Evolutionary conservation across 2,113 vertebrate genomes (phyloP).

Genomic region (Falco punctatus): DNA sequence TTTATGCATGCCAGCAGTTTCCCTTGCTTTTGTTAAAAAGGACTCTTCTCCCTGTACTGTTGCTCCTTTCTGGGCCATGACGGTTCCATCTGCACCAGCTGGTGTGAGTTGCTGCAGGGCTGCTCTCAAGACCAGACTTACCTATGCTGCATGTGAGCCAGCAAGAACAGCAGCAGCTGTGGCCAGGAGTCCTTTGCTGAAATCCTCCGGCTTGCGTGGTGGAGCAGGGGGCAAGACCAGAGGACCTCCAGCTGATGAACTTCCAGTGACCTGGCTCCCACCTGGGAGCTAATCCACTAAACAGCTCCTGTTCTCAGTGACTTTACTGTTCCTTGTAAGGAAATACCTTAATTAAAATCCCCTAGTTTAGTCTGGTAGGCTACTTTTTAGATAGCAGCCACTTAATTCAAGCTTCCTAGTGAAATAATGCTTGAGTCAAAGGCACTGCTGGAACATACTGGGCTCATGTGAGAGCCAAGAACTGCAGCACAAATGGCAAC

Average conservation of each 20-base stretch:
- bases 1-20: neutral
- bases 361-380: neutral
- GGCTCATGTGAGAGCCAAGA: neutral
- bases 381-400: neutral
- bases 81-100: rapidly evolving
- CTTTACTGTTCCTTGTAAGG: neutral
- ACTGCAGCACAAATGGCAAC: neutral
- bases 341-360: neutral
- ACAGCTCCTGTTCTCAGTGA: neutral
- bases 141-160: neutral
- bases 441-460: neutral
- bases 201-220: neutral
- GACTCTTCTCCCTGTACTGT: neutral
- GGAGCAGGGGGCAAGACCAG: neutral
- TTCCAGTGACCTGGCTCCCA: neutral
- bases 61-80: neutral
- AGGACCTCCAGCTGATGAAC: neutral
- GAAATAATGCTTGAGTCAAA: neutral
- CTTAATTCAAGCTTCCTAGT: neutral
- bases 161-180: neutral
- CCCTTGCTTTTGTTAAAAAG: neutral
- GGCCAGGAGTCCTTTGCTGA: neutral
- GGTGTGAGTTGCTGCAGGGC: neutral
- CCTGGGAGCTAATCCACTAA: neutral
- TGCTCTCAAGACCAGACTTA: neutral